phyloP scores from a whole-genome alignment of 2,113 vertebrate species.

The Toxostoma redivivum region DNA sequence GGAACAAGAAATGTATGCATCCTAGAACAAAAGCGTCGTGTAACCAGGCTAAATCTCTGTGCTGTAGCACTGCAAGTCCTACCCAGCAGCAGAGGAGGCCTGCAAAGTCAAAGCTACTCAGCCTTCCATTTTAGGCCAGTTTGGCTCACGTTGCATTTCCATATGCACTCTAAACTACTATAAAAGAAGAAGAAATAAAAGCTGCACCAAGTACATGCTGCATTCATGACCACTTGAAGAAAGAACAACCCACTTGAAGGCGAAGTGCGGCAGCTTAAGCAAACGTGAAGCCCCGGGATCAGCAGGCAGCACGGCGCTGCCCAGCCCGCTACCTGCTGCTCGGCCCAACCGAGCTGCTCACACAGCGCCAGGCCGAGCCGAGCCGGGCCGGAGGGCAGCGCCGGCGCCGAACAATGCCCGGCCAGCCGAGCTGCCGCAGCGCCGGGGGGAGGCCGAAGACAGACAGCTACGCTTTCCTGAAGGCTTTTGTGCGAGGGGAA shows the following conservation, averaged over 20 bases:
- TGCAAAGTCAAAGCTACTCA: background rate
- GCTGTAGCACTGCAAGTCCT: background rate
- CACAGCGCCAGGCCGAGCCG: background rate
- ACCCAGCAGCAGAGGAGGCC: background rate
- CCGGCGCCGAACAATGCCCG: background rate
- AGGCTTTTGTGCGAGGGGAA: background rate
- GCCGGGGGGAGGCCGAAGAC: background rate
- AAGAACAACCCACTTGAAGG: background rate
- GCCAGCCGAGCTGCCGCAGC: background rate
- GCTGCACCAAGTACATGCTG: background rate
- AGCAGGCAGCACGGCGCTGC: background rate
- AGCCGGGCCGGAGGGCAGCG: background rate
- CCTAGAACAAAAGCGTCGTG: slow-evolving; percentile 2
- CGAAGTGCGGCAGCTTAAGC: background rate
- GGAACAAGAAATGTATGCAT: background rate
- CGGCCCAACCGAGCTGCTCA: background rate
- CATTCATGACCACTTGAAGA: background rate
- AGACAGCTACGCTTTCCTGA: background rate
- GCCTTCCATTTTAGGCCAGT: slow-evolving; percentile 19
- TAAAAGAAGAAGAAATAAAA: no score
- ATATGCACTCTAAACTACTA: rapidly evolving
- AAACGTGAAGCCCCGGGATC: rapidly evolving
- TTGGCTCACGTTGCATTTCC: background rate
- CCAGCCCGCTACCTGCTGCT: background rate
- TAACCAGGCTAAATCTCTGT: background rate